Percentiles rank a stretch among this genome's conserved stretches.
Conservation (phyloP, 2,797 vertebrate genomes). For the Sternotherus odoratus region DNA sequence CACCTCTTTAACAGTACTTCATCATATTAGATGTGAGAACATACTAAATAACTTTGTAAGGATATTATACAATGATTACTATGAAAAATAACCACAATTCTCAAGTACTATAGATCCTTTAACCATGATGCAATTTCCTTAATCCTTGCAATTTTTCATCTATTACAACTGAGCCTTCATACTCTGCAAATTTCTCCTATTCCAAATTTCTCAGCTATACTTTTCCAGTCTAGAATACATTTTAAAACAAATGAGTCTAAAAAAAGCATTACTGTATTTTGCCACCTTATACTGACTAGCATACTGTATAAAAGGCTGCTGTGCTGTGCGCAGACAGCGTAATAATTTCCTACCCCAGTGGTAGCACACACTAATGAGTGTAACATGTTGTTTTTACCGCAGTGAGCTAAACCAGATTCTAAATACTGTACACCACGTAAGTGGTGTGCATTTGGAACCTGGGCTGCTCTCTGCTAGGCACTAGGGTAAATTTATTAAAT, state of each 20-base stretch:
- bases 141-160: background rate
- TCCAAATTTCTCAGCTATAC: constrained; percentile 24
- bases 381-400: background rate
- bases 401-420: background rate
- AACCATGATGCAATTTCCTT: background rate
- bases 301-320: background rate
- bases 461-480: background rate
- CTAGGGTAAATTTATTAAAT: background rate
- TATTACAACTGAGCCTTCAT: background rate
- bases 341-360: background rate
- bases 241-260: background rate
- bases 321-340: background rate
- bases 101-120: background rate
- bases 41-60: constrained; percentile 3
- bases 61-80: background rate
- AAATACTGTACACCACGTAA: background rate
- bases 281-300: background rate
- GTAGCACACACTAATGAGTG: background rate
- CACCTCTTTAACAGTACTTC: background rate
- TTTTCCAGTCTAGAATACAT: background rate
- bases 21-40: background rate
- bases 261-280: background rate
- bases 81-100: background rate
- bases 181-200: background rate
- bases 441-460: background rate